Evolutionary conservation across 2,113 vertebrate species (phyloP).

Genomic region (Rhinoptilus africanus): DNA sequence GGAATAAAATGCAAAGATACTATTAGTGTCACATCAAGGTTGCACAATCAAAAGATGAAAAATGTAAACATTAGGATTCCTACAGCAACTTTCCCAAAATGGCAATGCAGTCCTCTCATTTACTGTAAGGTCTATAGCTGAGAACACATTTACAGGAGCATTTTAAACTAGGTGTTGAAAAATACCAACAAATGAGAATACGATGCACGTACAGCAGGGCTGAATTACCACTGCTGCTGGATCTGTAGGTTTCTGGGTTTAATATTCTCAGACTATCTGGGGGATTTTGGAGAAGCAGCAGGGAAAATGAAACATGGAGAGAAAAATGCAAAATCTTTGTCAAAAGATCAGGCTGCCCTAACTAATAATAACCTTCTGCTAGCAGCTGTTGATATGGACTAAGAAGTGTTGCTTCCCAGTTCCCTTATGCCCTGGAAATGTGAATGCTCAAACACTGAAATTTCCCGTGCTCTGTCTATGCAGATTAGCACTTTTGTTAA

Average conservation of each 20-base stretch:
- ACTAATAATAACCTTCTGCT: not conserved
- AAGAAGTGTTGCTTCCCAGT: not conserved
- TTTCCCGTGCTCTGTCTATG: not conserved
- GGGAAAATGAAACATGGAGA: not conserved
- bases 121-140: not conserved
- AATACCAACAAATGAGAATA: not conserved
- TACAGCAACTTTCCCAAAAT: not conserved
- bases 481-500: not conserved
- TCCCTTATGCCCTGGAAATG: not conserved
- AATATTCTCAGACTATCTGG: not conserved
- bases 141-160: not conserved
- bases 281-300: not conserved
- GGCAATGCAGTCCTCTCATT: not conserved
- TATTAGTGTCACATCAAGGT: constrained; percentile 10
- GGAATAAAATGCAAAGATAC: constrained; percentile 18
- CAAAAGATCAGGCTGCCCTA: not conserved
- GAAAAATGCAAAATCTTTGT: not conserved
- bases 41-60: constrained; percentile 4
- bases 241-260: not conserved
- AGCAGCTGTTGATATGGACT: not conserved
- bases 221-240: not conserved
- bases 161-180: constrained; percentile 18
- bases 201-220: not conserved
- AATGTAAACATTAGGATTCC: not conserved
- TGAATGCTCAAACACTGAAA: not conserved